Base-by-base conservation (phyloP, 2,888 invertebrate genomes). In the Coecobrya sp. region DNA sequence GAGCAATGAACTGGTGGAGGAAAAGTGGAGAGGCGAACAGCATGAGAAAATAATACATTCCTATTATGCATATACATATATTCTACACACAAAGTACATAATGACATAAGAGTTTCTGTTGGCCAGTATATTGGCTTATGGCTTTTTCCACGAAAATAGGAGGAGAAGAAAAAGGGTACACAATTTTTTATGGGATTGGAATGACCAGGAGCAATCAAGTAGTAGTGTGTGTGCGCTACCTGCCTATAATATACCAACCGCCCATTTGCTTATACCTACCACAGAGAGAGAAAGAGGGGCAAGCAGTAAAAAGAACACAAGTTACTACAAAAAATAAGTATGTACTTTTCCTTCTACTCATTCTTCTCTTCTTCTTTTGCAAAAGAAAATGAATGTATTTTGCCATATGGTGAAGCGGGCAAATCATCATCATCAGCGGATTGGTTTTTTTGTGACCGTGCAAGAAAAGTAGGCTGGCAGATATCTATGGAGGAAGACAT, bases 191-290 rank as follows among this genome's bases (percentile, higher is more conserved):
- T 86, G 52, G 55, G 55, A 86, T 55, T 86, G 70, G 36, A 86
- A 73, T 73, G 86, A 86, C 70, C 86, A 68, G 45, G 27, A 85
- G 65, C 62, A 85, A 82, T 82, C 55, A 82, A 55, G 55, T 30
- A 68, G 59, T 59, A 52, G 49, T 19, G 25, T 49, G 30, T 22
- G 30, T 30, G 36, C 10, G n/a, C 36, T n/a, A 27, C 73, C 36
- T 79, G 2, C n/a, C 45, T 52, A 49, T 7, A 4, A 49, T 7
- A 4, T 8, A 79, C 76, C 79, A 49, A 25, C 59, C 82, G 27
- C 59, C 82, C 30, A 55, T 25, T 30, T 19, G 27, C 19, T n/a
- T 36, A 45, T 52, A 82, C 27, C 79, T 36, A 52, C 79, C 49
- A 79, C 49, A 36, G 79, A 79, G 36, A 62, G 79, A 79, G 79